Conservation (phyloP, 2,888 invertebrate species). For the Nysson spinosus region DNA sequence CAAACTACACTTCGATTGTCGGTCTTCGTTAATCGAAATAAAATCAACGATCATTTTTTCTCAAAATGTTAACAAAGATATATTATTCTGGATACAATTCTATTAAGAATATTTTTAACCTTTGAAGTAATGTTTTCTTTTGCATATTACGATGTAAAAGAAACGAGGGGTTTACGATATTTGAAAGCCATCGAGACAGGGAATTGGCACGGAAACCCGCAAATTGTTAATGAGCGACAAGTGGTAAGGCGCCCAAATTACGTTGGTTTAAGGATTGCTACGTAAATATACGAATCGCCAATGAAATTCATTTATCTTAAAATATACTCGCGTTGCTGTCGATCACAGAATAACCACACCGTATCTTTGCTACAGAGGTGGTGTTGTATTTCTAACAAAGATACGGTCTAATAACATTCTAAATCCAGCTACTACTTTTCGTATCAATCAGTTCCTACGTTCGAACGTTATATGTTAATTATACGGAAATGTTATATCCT, state of each 20-base stretch:
- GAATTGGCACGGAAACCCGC: slow-evolving; percentile 35
- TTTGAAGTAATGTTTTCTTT: slow-evolving; percentile 5
- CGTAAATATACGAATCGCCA: slow-evolving; percentile 37
- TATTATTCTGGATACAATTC: no score
- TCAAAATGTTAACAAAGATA: no score
- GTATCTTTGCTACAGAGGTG: neutral
- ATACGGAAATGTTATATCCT: no score
- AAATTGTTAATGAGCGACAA: slow-evolving; percentile 37
- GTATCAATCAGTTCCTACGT: no score
- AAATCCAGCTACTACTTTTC: no score
- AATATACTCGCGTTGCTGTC: slow-evolving; percentile 27
- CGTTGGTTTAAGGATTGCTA: slow-evolving; percentile 14
- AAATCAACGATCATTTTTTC: no score
- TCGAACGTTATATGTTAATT: no score
- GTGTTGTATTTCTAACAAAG: neutral
- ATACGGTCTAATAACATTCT: neutral
- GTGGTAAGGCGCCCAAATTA: slow-evolving; percentile 25
- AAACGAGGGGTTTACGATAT: no score
- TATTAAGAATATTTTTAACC: slow-evolving; percentile 29
- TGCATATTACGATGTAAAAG: no score
- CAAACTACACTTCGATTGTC: no score
- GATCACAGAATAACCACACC: slow-evolving; percentile 23
- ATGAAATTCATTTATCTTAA: slow-evolving; percentile 32
- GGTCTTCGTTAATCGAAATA: no score
- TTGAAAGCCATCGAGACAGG: slow-evolving; percentile 16